Base-by-base conservation (phyloP, 2,797 vertebrate species). In the Hydrophis major region DNA sequence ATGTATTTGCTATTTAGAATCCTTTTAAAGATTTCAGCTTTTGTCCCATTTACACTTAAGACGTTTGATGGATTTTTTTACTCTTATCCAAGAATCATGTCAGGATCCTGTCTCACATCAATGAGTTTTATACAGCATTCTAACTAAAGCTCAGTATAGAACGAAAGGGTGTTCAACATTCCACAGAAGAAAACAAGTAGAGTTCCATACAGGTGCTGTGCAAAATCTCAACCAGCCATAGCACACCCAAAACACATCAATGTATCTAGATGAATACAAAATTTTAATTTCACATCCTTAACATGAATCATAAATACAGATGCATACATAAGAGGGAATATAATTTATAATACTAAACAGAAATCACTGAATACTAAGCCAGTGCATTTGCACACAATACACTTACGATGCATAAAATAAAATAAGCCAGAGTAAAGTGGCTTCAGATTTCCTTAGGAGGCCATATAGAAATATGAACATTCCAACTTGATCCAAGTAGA, bases 261-360 rank as follows among this genome's bases (percentile, higher is more conserved):
- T 94, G 92, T 95, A 89, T 94, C 89, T 95, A 96, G 66, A 95
- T 91, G 91, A 92, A 95, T 96, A 98, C 96, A 97, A 94, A 95
- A 95, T 95, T 92, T 96, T 96, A 96, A 96, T 95, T 97, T 92
- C 86, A 93, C 53, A 95, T 92, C 89, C 97, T 89, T 96, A 97
- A 92, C 89, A 94, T 93, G 89, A 91, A 88, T 78, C 95, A 7
- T 95, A 94, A 97, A 96, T 96, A 96, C 90, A 96, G 97, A 95
- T 94, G 93, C 94, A 97, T 96, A 97, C 94, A 95, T 96, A 96
- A 97, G 94, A 96, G 89, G 96, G 42, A 95, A 87, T 93, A 96
- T 96, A 96, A 97, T 95, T 96, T 97, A 97, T 83, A 96, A 95
- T 93, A 95, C 92, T 96, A 96, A 96, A 95, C 95, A 91, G 93